phyloP scores from a whole-genome alignment of 1,140 invertebrate genomes.

The Lepidotrigona ventralis region DNA sequence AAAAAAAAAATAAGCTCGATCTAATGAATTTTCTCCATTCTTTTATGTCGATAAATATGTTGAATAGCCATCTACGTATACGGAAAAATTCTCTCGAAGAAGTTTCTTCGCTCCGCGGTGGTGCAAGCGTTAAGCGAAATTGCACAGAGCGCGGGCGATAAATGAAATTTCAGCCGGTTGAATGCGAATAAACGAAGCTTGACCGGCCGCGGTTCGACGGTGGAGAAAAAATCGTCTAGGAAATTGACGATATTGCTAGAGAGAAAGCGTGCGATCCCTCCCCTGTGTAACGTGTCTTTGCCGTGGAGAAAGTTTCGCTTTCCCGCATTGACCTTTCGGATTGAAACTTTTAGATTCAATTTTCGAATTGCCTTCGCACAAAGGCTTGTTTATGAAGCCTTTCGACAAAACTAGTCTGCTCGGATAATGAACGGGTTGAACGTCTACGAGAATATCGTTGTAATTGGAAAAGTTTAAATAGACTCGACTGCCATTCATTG shows the following conservation, averaged over 20 bases:
- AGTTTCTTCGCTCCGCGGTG: no score
- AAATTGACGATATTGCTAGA: constrained; percentile 41
- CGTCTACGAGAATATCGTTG: constrained; percentile 55
- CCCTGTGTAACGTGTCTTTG: not conserved
- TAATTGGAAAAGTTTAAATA: constrained; percentile 75
- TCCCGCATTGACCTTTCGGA: constrained; percentile 52
- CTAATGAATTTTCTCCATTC: not conserved
- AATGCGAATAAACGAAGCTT: constrained; percentile 58
- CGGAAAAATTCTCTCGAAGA: not conserved
- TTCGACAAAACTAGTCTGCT: constrained; percentile 18
- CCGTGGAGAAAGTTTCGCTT: constrained; percentile 25
- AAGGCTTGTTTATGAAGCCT: constrained; percentile 73
- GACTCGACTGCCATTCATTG: constrained; percentile 61
- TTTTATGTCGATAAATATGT: no score
- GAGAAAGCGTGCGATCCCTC: not conserved
- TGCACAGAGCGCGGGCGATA: constrained; percentile 20
- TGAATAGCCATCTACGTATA: not conserved
- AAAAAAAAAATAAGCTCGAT: no score
- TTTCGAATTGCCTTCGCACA: constrained; percentile 63
- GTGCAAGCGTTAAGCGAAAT: constrained; percentile 38
- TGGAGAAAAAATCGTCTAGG: constrained; percentile 41
- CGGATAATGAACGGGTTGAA: no score
- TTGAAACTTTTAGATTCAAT: constrained; percentile 72
- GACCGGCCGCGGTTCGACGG: not conserved
- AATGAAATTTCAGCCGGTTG: constrained; percentile 52